Evolutionary conservation across 1,140 invertebrate genomes (phyloP), one percentile per base, ranked within the genome.

Genomic region (Ylistrum balloti): DNA sequence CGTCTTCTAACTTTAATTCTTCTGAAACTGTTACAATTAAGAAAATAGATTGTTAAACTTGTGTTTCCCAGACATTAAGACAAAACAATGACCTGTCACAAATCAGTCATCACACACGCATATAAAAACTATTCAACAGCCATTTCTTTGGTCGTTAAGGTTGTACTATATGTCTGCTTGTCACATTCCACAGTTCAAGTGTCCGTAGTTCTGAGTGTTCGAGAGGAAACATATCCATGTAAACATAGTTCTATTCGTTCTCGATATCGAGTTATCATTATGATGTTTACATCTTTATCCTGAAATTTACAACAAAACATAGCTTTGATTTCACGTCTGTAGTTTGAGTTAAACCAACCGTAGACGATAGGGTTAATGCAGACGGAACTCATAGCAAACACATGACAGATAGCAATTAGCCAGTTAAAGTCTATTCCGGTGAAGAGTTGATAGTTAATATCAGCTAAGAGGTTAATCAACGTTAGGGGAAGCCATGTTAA

Each of bases 361-460:
- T 95, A 95, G 17, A 94, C 91, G 13, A 95, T 85, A 9, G 94
- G 95, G 89, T 95, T 95, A 22, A 94, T 87, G 88, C 90, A 93
- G 0, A 93, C 96, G 0, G 97, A 97, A 28, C 96, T 96, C 97
- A 97, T 97, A 13, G 97, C 97, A 32, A 97, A 94, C 0, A 97
- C 93, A 92, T 97, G 97, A 90, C 97, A 97, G 13, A 96, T 92
- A 11, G 97, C 97, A 91, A 97, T 97, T 0, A 96, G 94, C 15
- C 96, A 94, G 92, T 96, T 96, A 33, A 97, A 94, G 48, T 96
- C 93, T 33, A 90, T 88, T 33, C 93, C 91, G 0, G 91, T 86
- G 91, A 96, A 94, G 11, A 93, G 87, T 33, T 89, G 90, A 33
- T 93, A 94, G 48, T 94, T 93, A 87, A 90, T 94, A 89, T 91